Evolutionary conservation across 1,140 invertebrate species (phyloP).

Genomic region (Schmidtea mediterranea): DNA sequence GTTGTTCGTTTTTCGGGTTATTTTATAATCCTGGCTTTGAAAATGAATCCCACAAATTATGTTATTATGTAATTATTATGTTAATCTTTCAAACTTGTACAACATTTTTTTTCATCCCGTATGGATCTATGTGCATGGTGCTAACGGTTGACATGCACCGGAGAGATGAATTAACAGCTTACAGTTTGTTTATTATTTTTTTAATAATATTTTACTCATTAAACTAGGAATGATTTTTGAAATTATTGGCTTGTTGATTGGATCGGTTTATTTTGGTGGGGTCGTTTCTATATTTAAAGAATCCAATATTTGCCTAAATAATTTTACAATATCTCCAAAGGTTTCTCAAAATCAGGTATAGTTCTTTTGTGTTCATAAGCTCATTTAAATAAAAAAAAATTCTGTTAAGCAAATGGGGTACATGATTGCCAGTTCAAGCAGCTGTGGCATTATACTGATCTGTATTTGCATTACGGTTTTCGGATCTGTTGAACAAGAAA

Average conservation of each 20-base stretch:
- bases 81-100: constrained; percentile 17
- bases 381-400: no score
- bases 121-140: constrained; percentile 21
- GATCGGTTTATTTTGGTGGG: constrained; percentile 15
- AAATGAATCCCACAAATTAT: constrained; percentile 13
- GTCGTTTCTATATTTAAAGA: constrained; percentile 13
- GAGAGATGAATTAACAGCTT: constrained; percentile 12
- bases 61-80: constrained; percentile 16
- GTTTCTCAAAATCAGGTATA: no score
- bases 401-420: constrained; percentile 6
- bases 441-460: constrained; percentile 14
- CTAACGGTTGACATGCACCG: constrained; percentile 16
- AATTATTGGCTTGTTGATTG: constrained; percentile 15
- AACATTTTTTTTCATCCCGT: constrained; percentile 20
- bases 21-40: constrained; percentile 11
- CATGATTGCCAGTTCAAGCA: constrained; percentile 12
- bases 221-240: constrained; percentile 19
- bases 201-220: no score
- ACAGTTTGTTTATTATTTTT: neutral
- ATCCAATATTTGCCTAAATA: constrained; percentile 12
- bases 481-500: constrained; percentile 18
- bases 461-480: constrained; percentile 12
- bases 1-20: constrained; percentile 20
- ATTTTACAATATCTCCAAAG: constrained; percentile 4
- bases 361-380: no score